These are phyloP conservation scores for Esox niger DNA, from an alignment of 2,113 vertebrate species.

Conservation along the genomic window DNA sequence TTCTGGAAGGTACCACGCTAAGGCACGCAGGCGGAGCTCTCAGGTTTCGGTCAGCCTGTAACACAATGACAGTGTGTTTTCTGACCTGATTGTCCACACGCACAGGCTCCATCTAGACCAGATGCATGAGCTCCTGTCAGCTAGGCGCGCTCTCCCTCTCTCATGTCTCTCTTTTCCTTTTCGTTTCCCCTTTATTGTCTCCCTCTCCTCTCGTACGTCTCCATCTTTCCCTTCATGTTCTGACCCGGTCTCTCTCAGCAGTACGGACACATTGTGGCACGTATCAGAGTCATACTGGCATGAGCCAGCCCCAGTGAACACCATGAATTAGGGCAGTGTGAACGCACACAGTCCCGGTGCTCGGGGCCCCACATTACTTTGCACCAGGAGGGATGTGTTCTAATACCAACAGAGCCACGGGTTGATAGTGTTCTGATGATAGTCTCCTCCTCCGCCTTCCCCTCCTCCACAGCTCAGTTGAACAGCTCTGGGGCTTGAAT, in stretches of 20 bases:
- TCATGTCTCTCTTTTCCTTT: neutral
- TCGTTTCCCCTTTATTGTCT: constrained; percentile 16
- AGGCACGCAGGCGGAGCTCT: constrained; percentile 38
- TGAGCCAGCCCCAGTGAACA: neutral
- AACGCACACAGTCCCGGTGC: neutral
- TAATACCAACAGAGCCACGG: too few relatives aligned
- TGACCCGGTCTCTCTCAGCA: constrained; percentile 38
- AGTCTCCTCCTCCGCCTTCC: neutral
- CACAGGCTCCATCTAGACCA: constrained; percentile 14
- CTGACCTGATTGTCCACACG: constrained; percentile 54
- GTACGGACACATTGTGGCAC: constrained; percentile 26
- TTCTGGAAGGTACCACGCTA: constrained; percentile 28
- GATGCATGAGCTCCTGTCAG: neutral
- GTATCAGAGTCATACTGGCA: neutral
- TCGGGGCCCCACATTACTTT: neutral
- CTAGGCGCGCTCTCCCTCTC: neutral
- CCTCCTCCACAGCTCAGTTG: constrained; percentile 54
- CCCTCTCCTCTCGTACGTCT: neutral
- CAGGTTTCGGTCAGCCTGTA: constrained; percentile 64
- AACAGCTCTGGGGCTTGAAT: constrained; percentile 64
- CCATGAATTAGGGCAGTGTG: neutral
- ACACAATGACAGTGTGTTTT: constrained; percentile 60
- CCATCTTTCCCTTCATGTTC: constrained; percentile 19
- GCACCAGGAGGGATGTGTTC: neutral
- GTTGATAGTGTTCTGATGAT: too few relatives aligned